Conservation (phyloP, 2,888 invertebrate genomes). For the Parascotia fuliginaria region DNA sequence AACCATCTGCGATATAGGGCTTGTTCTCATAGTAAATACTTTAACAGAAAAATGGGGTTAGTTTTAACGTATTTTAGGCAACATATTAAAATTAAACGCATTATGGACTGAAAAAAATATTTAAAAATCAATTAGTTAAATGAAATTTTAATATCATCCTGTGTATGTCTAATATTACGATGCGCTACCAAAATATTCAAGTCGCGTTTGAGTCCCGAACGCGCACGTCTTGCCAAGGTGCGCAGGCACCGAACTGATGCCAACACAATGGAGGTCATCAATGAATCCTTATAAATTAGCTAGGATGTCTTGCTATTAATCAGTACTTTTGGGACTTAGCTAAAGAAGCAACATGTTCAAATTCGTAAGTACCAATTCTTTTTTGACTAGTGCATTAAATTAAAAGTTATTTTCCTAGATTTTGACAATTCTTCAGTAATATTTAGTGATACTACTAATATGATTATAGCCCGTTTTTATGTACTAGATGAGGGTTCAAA, state of each 20-base stretch:
- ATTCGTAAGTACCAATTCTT: conserved; percentile 63
- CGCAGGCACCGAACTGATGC: conserved; percentile 67
- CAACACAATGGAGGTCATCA: conserved; percentile 74
- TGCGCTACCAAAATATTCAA: conserved; percentile 63
- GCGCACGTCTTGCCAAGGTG: conserved; percentile 67
- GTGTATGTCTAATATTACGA: conserved; percentile 35
- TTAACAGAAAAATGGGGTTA: too few relatives aligned
- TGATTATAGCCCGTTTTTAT: too few relatives aligned
- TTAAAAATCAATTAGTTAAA: too few relatives aligned
- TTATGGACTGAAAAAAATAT: too few relatives aligned
- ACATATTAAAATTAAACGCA: too few relatives aligned
- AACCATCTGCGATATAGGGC: too few relatives aligned
- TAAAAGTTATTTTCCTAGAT: too few relatives aligned
- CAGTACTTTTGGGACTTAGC: conserved; percentile 62
- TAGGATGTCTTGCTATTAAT: conserved; percentile 54
- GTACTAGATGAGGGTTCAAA: too few relatives aligned
- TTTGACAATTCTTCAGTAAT: too few relatives aligned
- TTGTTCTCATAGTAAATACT: too few relatives aligned
- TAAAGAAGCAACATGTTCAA: conserved; percentile 80
- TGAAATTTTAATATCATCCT: conserved; percentile 49
- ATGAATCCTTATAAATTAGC: conserved; percentile 72
- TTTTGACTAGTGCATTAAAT: not conserved
- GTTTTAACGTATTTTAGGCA: too few relatives aligned
- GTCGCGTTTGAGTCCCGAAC: conserved; percentile 65
- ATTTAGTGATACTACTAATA: too few relatives aligned